These are phyloP conservation scores for Cyanoliseus patagonus DNA, from an alignment of 2,113 vertebrate species.

Conservation along the genomic window DNA sequence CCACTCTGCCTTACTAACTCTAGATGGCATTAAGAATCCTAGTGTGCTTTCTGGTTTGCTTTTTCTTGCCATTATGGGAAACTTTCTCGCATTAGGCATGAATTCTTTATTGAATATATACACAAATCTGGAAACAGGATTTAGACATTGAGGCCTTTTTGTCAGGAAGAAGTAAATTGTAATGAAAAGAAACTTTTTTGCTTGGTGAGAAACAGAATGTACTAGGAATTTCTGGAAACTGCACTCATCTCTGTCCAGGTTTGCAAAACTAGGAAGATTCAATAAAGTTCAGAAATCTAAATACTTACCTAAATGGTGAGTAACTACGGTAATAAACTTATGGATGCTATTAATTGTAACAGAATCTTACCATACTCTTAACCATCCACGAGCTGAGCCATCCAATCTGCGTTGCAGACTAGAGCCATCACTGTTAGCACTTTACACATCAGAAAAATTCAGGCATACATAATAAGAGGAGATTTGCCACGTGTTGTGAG, in stretches of 20 bases:
- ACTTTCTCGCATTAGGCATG: not conserved
- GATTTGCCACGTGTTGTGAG: not conserved
- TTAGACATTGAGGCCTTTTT: not conserved
- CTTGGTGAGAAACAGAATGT: not conserved
- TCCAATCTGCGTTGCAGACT: not conserved
- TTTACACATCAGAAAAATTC: not conserved
- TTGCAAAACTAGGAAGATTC: not conserved
- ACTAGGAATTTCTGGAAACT: not conserved
- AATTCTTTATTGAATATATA: not conserved
- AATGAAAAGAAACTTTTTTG: not conserved
- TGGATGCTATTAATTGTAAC: not conserved
- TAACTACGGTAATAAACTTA: not conserved
- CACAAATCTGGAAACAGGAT: not conserved
- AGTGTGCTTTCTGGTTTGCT: conserved; percentile 2
- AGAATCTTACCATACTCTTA: not conserved
- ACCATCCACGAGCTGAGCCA: not conserved
- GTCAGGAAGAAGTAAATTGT: not conserved
- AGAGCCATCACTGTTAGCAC: not conserved
- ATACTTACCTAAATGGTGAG: not conserved
- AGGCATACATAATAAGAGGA: not conserved
- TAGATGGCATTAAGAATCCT: conserved; percentile 4
- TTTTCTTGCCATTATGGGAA: conserved; percentile 23
- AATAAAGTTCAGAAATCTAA: not conserved
- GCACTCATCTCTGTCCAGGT: not conserved
- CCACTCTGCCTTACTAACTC: not conserved